Conservation (phyloP, 1,140 invertebrate genomes). For the Drosophila simulans region DNA sequence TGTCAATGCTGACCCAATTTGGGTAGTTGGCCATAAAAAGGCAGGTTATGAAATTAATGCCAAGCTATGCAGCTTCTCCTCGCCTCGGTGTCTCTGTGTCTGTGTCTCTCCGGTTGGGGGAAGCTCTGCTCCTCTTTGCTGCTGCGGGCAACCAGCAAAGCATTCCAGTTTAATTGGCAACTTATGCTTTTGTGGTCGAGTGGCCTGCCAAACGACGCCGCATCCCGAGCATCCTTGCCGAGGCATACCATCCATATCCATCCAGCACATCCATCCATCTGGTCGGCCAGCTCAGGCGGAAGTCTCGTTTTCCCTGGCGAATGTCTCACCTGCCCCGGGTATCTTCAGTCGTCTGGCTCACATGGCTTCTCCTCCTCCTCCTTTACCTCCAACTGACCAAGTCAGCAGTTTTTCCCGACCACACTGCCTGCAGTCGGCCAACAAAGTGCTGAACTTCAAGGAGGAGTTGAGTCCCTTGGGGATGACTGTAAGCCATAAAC, state of each 20-base stretch:
- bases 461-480: conserved; percentile 4
- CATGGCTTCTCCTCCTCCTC: background rate
- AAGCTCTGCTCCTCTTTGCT: conserved; percentile 4
- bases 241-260: conserved; percentile 26
- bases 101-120: conserved; percentile 6
- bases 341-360: background rate
- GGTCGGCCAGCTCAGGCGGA: conserved; percentile 43
- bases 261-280: conserved; percentile 44
- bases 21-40: conserved; percentile 77
- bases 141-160: conserved; percentile 59
- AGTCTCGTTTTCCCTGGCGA: conserved; percentile 41
- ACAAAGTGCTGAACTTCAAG: conserved; percentile 22
- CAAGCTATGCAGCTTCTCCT: conserved; percentile 30
- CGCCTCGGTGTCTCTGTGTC: background rate
- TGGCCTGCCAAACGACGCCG: conserved; percentile 33
- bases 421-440: conserved; percentile 3
- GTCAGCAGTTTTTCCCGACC: conserved; percentile 51
- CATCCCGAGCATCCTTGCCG: conserved; percentile 15
- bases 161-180: conserved; percentile 82
- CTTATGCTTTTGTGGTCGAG: conserved; percentile 82
- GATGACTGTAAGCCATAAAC: conserved; percentile 5
- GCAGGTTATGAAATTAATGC: conserved; percentile 81
- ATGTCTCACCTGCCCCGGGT: conserved; percentile 38
- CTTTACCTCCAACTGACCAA: conserved; percentile 19
- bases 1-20: conserved; percentile 83